These are phyloP conservation scores for Drosophila kurseongensis DNA, from an alignment of 1,140 invertebrate species.

Conservation along the genomic window DNA sequence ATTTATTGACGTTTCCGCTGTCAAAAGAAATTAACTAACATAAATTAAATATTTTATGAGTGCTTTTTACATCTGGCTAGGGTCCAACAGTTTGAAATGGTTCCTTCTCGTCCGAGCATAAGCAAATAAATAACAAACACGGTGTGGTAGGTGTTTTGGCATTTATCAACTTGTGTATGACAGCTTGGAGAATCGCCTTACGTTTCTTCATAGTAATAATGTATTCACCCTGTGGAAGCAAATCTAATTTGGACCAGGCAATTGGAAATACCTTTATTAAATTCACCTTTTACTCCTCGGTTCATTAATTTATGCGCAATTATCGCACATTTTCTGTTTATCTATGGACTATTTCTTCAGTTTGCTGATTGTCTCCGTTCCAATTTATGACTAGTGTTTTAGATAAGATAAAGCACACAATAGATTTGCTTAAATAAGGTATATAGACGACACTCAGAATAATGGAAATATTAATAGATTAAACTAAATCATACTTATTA, in stretches of 20 bases:
- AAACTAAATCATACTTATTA: too few relatives aligned
- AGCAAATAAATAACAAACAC: conserved; percentile 28
- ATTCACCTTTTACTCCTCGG: conserved; percentile 15
- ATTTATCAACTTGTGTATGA: conserved; percentile 62
- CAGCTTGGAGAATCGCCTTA: conserved; percentile 2
- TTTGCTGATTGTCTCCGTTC: not conserved
- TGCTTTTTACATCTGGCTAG: conserved; percentile 7
- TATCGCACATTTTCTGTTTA: conserved; percentile 70
- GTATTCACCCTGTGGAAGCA: conserved; percentile 2
- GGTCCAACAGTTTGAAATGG: not conserved
- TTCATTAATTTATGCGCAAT: conserved; percentile 68
- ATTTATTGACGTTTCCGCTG: conserved; percentile 58
- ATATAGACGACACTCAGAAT: too few relatives aligned
- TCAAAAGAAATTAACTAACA: conserved; percentile 63
- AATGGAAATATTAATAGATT: too few relatives aligned
- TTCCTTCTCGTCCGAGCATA: conserved; percentile 7
- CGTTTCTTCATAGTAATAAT: not conserved
- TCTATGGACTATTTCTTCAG: conserved; percentile 14
- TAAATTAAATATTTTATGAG: conserved; percentile 71
- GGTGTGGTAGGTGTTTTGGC: conserved; percentile 37
- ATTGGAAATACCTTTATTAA: conserved; percentile 62
- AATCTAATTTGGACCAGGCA: conserved; percentile 22
- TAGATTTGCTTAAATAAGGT: too few relatives aligned
- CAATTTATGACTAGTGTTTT: conserved; percentile 2
- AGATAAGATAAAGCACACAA: too few relatives aligned